These are phyloP conservation scores for Nothocercus nigrocapillus DNA, from an alignment of 2,113 vertebrate genomes.

Conservation along the genomic window DNA sequence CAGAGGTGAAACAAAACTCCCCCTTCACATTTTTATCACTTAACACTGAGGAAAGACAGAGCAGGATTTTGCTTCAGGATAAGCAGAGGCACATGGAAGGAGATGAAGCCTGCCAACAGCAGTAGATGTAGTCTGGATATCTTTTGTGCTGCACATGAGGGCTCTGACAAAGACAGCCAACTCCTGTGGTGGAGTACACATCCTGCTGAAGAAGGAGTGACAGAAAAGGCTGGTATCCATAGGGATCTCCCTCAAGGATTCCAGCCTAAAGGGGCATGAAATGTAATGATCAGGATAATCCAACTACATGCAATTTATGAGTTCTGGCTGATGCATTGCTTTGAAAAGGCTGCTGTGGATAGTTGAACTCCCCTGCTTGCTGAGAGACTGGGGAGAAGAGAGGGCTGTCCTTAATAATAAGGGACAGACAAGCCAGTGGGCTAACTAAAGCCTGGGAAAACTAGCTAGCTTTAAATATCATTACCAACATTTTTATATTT, in stretches of 20 bases:
- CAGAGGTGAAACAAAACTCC: not conserved
- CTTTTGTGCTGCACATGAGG: accelerated
- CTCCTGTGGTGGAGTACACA: not conserved
- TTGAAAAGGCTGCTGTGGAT: not conserved
- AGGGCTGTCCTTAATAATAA: not conserved
- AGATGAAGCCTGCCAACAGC: not conserved
- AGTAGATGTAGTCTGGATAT: not conserved
- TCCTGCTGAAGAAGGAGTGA: not conserved
- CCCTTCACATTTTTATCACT: not conserved
- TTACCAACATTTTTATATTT: not conserved
- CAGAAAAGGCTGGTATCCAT: not conserved
- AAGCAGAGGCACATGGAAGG: not conserved
- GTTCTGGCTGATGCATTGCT: not conserved
- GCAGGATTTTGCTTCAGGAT: not conserved
- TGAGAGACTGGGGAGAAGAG: not conserved
- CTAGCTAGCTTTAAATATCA: not conserved
- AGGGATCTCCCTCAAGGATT: not conserved
- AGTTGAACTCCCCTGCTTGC: not conserved
- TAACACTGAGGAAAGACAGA: not conserved
- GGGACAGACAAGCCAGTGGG: not conserved
- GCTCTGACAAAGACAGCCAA: not conserved
- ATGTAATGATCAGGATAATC: not conserved
- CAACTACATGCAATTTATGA: not conserved
- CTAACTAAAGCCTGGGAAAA: not conserved
- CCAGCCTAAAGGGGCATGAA: not conserved